phyloP scores from a whole-genome alignment of 2,888 invertebrate species.

The Agonopterix alstromeriana region DNA sequence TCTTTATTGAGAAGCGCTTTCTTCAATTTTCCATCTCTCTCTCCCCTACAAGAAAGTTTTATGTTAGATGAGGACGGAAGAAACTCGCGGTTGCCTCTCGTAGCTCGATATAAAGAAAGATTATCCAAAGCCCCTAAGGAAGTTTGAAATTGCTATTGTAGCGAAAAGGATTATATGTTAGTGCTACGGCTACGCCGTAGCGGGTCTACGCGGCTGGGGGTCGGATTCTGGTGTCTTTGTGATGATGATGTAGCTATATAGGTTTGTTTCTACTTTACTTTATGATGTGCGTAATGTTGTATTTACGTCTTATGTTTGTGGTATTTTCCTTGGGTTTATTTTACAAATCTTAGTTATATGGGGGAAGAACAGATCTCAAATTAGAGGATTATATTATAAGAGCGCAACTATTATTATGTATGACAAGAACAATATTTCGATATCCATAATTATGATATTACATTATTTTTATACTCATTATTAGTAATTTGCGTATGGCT shows the following conservation, averaged over 20 bases:
- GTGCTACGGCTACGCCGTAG: conserved; percentile 73
- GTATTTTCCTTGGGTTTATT: neutral
- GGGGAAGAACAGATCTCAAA: too few relatives aligned
- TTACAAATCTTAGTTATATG: too few relatives aligned
- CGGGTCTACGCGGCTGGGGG: conserved; percentile 49
- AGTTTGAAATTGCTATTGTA: conserved; percentile 79
- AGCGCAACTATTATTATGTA: too few relatives aligned
- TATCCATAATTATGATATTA: too few relatives aligned
- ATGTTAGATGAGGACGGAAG: conserved; percentile 33
- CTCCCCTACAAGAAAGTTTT: conserved; percentile 12
- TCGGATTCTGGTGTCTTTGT: conserved; percentile 40
- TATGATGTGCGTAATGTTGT: neutral
- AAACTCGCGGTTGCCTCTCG: conserved; percentile 47
- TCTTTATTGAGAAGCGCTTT: conserved; percentile 70
- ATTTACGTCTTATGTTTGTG: neutral
- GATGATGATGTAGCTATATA: neutral
- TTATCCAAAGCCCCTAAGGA: conserved; percentile 78
- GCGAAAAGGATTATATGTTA: conserved; percentile 78
- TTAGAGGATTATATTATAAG: too few relatives aligned
- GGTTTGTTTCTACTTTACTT: neutral
- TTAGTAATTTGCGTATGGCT: too few relatives aligned
- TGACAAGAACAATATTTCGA: too few relatives aligned
- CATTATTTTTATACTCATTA: too few relatives aligned
- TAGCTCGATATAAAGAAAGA: conserved; percentile 76
- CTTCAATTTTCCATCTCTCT: conserved; percentile 39